Percentiles rank a stretch among this genome's conserved stretches.
These are phyloP conservation scores for Diaphora mendica DNA, from an alignment of 2,888 invertebrate species.

Conservation along the genomic window DNA sequence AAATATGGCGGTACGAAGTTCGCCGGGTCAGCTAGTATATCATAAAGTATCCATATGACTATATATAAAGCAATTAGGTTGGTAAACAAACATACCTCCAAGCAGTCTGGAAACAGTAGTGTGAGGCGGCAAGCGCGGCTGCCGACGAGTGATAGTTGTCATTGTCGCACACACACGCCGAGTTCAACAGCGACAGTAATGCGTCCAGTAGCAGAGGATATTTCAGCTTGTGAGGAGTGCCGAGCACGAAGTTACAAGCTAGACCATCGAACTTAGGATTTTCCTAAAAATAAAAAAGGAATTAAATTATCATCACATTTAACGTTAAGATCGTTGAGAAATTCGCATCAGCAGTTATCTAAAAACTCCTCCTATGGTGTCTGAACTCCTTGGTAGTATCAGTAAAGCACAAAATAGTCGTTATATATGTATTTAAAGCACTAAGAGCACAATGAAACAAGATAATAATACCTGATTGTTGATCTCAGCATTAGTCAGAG, in stretches of 20 bases:
- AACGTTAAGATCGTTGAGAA: too few relatives aligned
- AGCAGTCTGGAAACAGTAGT: slow-evolving; percentile 95
- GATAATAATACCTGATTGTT: slow-evolving; percentile 82
- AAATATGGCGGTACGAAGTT: too few relatives aligned
- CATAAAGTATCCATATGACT: too few relatives aligned
- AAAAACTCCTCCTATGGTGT: too few relatives aligned
- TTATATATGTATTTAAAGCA: too few relatives aligned
- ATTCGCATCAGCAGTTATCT: too few relatives aligned
- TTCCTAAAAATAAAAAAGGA: slow-evolving; percentile 82
- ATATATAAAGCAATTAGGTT: not conserved
- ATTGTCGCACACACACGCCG: slow-evolving; percentile 90
- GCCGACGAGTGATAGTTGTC: slow-evolving; percentile 84
- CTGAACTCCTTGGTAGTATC: too few relatives aligned
- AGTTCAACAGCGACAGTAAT: slow-evolving; percentile 92
- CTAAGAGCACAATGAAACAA: too few relatives aligned
- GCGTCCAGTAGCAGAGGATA: slow-evolving; percentile 95
- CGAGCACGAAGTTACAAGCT: slow-evolving; percentile 97
- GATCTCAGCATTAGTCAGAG: slow-evolving; percentile 92
- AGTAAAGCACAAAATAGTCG: too few relatives aligned
- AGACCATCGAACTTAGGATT: slow-evolving; percentile 96
- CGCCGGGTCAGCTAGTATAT: too few relatives aligned
- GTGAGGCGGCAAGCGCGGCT: slow-evolving; percentile 91
- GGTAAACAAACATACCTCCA: slow-evolving; percentile 88
- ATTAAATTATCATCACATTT: too few relatives aligned
- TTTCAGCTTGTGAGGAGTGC: slow-evolving; percentile 95